phyloP scores from a whole-genome alignment of 2,888 invertebrate species.

The Dichetophora obliterata region DNA sequence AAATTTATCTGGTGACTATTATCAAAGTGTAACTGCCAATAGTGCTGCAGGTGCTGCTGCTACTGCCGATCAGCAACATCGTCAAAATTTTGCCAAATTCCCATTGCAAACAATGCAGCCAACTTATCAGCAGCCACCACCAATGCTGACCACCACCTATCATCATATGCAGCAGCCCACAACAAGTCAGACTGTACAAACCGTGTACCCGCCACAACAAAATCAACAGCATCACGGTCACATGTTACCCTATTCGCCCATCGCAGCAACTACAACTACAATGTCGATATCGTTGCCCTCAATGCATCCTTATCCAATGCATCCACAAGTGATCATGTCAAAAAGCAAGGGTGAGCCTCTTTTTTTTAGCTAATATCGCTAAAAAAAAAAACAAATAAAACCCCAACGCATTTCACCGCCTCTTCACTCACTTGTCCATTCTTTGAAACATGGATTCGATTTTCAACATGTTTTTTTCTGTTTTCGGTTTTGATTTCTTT shows the following conservation, averaged over 20 bases:
- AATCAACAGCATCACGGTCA: conserved; percentile 49
- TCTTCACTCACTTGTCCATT: conserved; percentile 28
- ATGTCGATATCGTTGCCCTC: conserved; percentile 24
- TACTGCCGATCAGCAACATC: not conserved
- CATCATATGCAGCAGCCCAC: conserved; percentile 38
- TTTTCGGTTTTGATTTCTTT: not conserved
- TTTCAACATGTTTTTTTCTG: conserved; percentile 38
- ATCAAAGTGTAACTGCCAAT: conserved; percentile 32
- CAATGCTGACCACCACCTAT: conserved; percentile 42
- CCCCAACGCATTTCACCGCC: conserved; percentile 40
- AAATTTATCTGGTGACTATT: not conserved
- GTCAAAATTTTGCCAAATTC: conserved; percentile 34
- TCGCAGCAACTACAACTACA: conserved; percentile 50
- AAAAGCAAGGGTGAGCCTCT: conserved; percentile 64
- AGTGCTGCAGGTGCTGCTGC: not conserved
- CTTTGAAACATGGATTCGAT: conserved; percentile 38
- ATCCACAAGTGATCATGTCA: conserved; percentile 58
- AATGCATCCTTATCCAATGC: conserved; percentile 29
- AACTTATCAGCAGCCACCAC: conserved; percentile 39
- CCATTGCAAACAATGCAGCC: conserved; percentile 44
- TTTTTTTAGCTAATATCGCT: conserved; percentile 56
- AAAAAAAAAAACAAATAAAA: conserved; percentile 45
- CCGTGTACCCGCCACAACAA: conserved; percentile 46
- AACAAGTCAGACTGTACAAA: conserved; percentile 11
- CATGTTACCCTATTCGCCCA: conserved; percentile 38